phyloP scores from a whole-genome alignment of 2,888 invertebrate species.

The Cephus runcator region DNA sequence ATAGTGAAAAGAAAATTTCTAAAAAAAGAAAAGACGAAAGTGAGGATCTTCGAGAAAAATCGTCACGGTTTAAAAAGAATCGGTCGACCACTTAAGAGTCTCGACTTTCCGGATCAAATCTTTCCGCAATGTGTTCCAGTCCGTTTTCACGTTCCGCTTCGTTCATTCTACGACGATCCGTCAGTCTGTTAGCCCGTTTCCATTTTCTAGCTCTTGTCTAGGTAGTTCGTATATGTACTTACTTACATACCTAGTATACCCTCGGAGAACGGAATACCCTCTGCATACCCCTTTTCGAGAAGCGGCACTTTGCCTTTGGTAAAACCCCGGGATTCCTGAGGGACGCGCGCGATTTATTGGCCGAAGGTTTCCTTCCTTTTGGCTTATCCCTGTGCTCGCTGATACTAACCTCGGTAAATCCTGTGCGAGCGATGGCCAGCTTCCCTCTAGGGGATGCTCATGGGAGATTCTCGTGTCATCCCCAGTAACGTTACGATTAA shows the following conservation, averaged over 20 bases:
- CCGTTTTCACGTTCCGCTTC: not conserved
- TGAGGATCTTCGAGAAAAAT: not conserved
- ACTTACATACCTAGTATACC: not conserved
- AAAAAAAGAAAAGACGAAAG: not conserved
- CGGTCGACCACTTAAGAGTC: not conserved
- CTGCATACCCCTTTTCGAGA: not conserved
- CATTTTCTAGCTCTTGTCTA: not conserved
- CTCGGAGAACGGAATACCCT: not conserved
- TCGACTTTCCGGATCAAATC: not conserved
- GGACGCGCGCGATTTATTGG: not conserved
- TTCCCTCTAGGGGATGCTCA: not conserved
- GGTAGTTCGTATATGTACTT: not conserved
- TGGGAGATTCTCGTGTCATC: not conserved
- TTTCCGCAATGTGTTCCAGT: not conserved
- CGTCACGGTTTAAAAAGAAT: not conserved
- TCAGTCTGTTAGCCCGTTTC: not conserved
- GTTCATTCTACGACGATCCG: not conserved
- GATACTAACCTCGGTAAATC: not conserved
- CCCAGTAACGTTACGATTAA: not conserved
- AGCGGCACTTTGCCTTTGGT: not conserved
- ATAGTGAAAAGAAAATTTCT: not conserved
- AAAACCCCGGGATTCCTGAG: not conserved
- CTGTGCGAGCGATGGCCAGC: not conserved
- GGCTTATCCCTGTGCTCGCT: not conserved
- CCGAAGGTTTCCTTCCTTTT: not conserved